Percentiles rank a stretch among this genome's conserved stretches.
Conservation (phyloP, 2,113 vertebrate species). For the Apaloderma vittatum region DNA sequence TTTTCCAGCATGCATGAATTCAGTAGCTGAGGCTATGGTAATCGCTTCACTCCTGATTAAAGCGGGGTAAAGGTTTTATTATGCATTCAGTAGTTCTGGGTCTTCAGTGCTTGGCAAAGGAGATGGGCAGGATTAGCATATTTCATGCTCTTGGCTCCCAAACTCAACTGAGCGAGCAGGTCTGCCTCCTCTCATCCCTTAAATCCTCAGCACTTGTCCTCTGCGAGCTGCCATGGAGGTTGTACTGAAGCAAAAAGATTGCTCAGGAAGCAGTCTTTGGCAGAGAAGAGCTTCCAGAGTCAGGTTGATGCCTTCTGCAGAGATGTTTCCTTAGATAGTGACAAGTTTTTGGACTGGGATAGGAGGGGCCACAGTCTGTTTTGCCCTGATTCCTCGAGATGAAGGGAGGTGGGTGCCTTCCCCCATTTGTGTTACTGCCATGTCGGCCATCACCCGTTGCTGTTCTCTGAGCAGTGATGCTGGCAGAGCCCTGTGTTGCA, state of each 20-base stretch:
- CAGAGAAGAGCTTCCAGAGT: background rate
- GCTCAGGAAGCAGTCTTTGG: background rate
- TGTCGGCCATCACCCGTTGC: accelerated
- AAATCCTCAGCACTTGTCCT: background rate
- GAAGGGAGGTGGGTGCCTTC: background rate
- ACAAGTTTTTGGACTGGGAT: background rate
- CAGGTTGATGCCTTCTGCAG: background rate
- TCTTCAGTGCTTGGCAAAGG: background rate
- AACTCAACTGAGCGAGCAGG: background rate
- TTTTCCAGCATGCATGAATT: slow-evolving; percentile 15
- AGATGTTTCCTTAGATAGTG: background rate
- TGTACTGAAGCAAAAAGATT: background rate
- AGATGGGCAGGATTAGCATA: slow-evolving; percentile 35
- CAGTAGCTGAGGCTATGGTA: background rate
- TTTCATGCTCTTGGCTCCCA: background rate
- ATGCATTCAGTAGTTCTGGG: background rate
- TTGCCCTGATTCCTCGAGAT: background rate
- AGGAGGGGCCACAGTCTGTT: background rate
- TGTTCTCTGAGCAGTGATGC: background rate
- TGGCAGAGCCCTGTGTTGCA: background rate
- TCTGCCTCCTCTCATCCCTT: background rate
- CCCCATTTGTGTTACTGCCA: accelerated
- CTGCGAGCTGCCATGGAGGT: background rate
- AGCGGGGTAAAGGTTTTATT: slow-evolving; percentile 24
- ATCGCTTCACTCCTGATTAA: background rate